Evolutionary conservation across 2,113 vertebrate genomes (phyloP), one percentile per base, ranked within the genome.

Genomic region (Tonatia bakeri): DNA sequence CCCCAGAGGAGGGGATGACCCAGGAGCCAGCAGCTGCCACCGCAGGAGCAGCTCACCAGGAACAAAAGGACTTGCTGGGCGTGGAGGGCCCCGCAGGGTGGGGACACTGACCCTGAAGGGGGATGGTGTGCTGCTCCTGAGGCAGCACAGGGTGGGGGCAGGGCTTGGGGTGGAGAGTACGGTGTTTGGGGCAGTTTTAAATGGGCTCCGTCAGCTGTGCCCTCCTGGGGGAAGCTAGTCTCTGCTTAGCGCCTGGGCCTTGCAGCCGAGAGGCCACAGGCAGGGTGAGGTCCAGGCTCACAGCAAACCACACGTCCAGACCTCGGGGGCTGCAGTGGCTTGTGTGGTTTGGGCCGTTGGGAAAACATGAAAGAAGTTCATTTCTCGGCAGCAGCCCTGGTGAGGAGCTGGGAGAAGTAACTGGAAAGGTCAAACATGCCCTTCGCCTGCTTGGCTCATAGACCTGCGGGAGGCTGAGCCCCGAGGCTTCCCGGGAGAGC

Each of bases 361-460:
- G 59, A 94, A 96, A 45, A 92, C 91, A 94, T 91, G 95, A 97
- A 97, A 95, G 92, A 97, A 97, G 95, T 95, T 96, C 80, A 86
- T 95, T 97, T 97, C 87, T 95, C 93, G 94, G 96, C 83, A 87
- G 96, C 90, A 92, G 92, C 95, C 96, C 75, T 90, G 97, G 94
- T 96, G 97, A 94, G 50, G 92, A 96, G 94, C 95, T 90, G 94
- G 93, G 97, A 97, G 96, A 98, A 97, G 96, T 91, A 96, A 95
- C 89, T 94, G 96, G 96, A 98, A 98, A 98, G 97, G 97, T 98
- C 98, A 98, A 83, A 93, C 97, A 94, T 92, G 97, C 97, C 97
- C 98, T 98, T 98, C 88, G 90, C 98, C 96, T 96, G 91, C 97
- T 97, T 90, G 91, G 96, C 95, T 97, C 96, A 94, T 96, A 97